Base-by-base conservation (phyloP, 2,797 vertebrate species). In the Leuciscus waleckii region DNA sequence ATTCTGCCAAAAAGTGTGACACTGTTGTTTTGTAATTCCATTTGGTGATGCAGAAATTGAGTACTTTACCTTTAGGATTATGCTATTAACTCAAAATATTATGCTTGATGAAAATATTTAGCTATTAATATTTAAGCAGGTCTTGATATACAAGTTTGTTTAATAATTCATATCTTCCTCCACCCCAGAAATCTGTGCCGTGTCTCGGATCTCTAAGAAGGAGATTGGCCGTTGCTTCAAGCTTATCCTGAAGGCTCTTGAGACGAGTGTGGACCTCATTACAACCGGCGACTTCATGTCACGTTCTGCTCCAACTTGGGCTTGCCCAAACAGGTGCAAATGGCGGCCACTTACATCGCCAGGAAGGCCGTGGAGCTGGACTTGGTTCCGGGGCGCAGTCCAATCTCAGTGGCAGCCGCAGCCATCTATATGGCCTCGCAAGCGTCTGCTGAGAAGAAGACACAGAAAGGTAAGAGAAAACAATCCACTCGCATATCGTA, bases 361-460 rank as follows among this genome's bases (percentile, higher is more conserved):
- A 96, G 97, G 79, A 99, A 99, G 91, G 98, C 98, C 0, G 98
- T 99, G 91, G 98, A 99, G 84, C 89, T 99, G 9, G 98, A 99
- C 94, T 90, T 99, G 92, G 98, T 99, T 87, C 98, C 98, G 2
- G 98, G 98, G 26, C 95, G 98, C 90, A 99, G 98, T 91, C 98
- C 98, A 0, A 99, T 99, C 90, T 99, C 98, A 1, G 98, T 99
- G 90, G 98, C 98, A 0, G 98, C 98, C 0, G 98, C 98, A 1
- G 98, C 98, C 83, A 99, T 99, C 92, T 99, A 99, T 90, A 99
- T 99, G 98, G 98, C 98, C 85, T 99, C 98, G 8, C 97, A 99
- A 93, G 98, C 98, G 10, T 99, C 98, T 1, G 97, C 98, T 0
- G 98, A 99, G 91, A 99, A 99, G 93, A 97, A 97, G 91, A 99